Percentiles rank a stretch among this genome's conserved stretches.
These are phyloP conservation scores for Phrynosoma platyrhinos DNA, from an alignment of 2,113 vertebrate genomes.

Conservation along the genomic window DNA sequence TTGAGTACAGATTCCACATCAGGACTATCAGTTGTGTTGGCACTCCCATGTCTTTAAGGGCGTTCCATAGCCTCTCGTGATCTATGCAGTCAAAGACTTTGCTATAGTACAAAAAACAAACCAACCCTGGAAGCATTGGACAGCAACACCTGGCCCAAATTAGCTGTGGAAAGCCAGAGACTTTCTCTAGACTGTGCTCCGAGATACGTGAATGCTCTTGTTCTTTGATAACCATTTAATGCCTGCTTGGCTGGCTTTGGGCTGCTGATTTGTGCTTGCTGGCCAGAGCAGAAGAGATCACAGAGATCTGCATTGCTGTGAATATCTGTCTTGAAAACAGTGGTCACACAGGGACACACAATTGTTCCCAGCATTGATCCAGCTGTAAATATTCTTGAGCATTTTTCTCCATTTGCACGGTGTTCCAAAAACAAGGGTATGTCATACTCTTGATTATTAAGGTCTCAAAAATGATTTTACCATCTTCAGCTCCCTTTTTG, in stretches of 20 bases:
- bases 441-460: background rate
- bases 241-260: background rate
- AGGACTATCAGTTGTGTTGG: too few species aligned
- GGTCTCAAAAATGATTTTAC: background rate
- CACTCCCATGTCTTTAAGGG: too few species aligned
- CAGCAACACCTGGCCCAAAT: background rate
- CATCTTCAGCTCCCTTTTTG: background rate
- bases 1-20: too few species aligned
- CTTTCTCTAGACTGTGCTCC: background rate
- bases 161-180: background rate
- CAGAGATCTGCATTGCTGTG: background rate
- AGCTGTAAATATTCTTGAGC: slow-evolving; percentile 17
- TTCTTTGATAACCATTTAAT: background rate
- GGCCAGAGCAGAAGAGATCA: background rate
- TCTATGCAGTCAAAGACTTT: too few species aligned
- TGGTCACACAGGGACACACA: background rate
- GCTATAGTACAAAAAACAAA: background rate
- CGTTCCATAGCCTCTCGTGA: too few species aligned
- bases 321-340: background rate
- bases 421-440: too few species aligned
- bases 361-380: background rate
- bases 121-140: background rate
- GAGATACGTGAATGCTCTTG: background rate
- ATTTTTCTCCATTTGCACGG: background rate
- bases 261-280: background rate